Evolutionary conservation across 2,113 vertebrate genomes (phyloP), one percentile per base, ranked within the genome.

Genomic region (Sinocyclocheilus rhinocerous): DNA sequence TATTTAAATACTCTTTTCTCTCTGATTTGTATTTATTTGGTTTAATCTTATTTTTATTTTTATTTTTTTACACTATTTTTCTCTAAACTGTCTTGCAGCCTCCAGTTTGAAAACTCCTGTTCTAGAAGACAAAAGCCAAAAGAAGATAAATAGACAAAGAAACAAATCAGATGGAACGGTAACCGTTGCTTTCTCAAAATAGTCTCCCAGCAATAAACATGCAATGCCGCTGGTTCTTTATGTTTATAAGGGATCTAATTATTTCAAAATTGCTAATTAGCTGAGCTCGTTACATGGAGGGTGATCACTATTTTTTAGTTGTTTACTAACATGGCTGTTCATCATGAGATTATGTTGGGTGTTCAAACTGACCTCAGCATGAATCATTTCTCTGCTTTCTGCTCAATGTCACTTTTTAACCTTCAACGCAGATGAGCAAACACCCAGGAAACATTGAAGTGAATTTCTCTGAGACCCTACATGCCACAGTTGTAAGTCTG

Each of bases 311-410:
- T 50, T 22, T 39, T 39, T 39, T 11, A 26, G 15, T 55, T 29
- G 13, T 55, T 79, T n/a, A 33, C 57, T 48, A n/a, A n/a, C n/a
- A n/a, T n/a, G 10, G 45, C 45, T 13, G 18, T 11, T 45, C 36
- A 11, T 73, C 36, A 45, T 77, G 76, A 29, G 24, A 42, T 63
- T 24, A 42, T 42, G 33, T 24, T 22, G 3, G 26, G 13, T 80
- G 33, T 18, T 80, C 55, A 80, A 80, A 42, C 5, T 76, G 45
- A 76, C 75, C 24, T 76, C n/a, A 52, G 16, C 13, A 80, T 45
- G 78, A 65, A 22, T 65, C 36, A 81, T 63, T 80, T 80, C 22
- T 80, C 36, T 24, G 36, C 36, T 12, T 33, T 63, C 39, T 6
- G 1, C 22, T 63, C 78, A 63, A 6, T 63, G 57, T 24, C 33